Evolutionary conservation across 2,888 invertebrate genomes (phyloP).

Genomic region (Ectropis crepuscularia): DNA sequence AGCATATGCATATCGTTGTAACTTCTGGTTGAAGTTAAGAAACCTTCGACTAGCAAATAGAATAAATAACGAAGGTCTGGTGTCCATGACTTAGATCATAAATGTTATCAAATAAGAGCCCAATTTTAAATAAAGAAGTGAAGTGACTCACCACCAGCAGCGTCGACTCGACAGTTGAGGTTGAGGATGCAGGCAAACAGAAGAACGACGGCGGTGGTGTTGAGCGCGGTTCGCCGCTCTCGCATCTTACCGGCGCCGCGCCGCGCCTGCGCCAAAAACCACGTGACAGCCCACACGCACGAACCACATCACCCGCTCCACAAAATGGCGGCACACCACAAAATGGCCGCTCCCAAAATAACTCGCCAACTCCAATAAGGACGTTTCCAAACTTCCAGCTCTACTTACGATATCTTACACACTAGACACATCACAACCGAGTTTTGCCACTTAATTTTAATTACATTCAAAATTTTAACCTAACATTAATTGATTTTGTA

Average conservation of each 20-base stretch:
- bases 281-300: slow-evolving; percentile 71
- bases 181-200: slow-evolving; percentile 77
- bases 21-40: too few relatives aligned
- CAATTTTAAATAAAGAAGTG: slow-evolving; percentile 41
- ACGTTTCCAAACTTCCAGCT: slow-evolving; percentile 30
- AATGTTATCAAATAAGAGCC: slow-evolving; percentile 51
- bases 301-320: slow-evolving; percentile 65
- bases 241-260: slow-evolving; percentile 83
- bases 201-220: slow-evolving; percentile 78
- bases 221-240: slow-evolving; percentile 78
- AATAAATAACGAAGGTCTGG: too few relatives aligned
- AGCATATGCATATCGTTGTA: too few relatives aligned
- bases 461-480: slow-evolving; percentile 46
- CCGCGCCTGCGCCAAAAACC: slow-evolving; percentile 80
- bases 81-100: too few relatives aligned
- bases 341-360: slow-evolving; percentile 29
- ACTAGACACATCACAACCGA: slow-evolving; percentile 84
- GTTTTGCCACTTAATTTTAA: slow-evolving; percentile 79
- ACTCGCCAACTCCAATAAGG: slow-evolving; percentile 20
- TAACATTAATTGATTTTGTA: slow-evolving; percentile 50
- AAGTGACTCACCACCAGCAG: slow-evolving; percentile 74
- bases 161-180: slow-evolving; percentile 75
- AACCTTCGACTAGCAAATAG: too few relatives aligned
- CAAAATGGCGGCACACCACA: slow-evolving; percentile 43
- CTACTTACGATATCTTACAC: slow-evolving; percentile 76